Evolutionary conservation across 2,888 invertebrate genomes (phyloP).

Genomic region (Smittia sp.): DNA sequence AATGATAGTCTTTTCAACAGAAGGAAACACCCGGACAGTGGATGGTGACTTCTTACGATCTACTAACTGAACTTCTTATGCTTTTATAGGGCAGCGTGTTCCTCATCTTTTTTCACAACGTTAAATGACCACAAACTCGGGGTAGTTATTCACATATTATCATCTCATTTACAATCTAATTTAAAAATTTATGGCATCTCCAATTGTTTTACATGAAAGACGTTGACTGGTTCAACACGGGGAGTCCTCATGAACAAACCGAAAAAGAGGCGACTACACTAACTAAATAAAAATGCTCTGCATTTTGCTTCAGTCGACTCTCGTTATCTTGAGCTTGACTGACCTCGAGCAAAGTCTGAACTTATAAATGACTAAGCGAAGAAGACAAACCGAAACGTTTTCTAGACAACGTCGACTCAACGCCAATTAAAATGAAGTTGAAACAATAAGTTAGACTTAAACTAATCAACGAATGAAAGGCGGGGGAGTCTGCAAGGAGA

Average conservation of each 20-base stretch:
- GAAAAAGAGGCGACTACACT: not conserved
- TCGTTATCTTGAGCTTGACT: too few species aligned
- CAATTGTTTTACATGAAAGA: slow-evolving; percentile 1
- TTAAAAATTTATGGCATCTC: slow-evolving; percentile 13
- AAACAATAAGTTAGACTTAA: too few species aligned
- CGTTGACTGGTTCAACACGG: not conserved
- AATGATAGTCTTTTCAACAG: slow-evolving; percentile 8
- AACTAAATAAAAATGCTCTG: not conserved
- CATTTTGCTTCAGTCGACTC: not conserved
- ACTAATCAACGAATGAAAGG: too few species aligned
- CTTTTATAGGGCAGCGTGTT: not conserved
- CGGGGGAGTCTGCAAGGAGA: too few species aligned
- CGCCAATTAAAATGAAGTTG: too few species aligned
- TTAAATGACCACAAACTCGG: slow-evolving; percentile 1
- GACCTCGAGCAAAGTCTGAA: too few species aligned
- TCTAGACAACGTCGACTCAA: too few species aligned
- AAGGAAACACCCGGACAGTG: not conserved
- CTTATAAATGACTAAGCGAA: too few species aligned
- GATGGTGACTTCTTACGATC: not conserved
- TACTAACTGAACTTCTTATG: too few species aligned
- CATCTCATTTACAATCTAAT: not conserved
- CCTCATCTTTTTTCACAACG: not conserved
- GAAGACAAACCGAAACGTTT: too few species aligned
- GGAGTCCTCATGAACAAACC: not conserved
- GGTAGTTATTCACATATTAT: not conserved